Evolutionary conservation across 2,888 invertebrate genomes (phyloP).

Genomic region (Darwinula stevensoni): DNA sequence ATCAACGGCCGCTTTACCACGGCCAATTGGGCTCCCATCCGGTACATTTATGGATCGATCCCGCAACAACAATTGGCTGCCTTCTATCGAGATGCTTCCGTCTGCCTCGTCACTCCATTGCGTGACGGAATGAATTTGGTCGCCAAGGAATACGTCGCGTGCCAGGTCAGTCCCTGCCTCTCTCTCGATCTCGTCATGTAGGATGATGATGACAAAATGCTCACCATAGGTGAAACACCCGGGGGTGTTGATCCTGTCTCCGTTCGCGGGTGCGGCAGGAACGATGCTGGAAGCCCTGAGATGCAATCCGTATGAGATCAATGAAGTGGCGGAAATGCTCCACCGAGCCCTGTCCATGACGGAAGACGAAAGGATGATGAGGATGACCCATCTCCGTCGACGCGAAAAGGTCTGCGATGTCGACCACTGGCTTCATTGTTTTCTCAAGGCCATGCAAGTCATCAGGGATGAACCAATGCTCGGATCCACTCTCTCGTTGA

Average conservation of each 20-base stretch:
- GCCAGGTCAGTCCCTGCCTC: too few species aligned
- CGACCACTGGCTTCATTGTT: slow-evolving; percentile 15
- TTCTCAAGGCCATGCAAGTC: not conserved
- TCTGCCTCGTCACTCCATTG: slow-evolving; percentile 18
- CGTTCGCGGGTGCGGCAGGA: slow-evolving; percentile 17
- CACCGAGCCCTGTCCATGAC: slow-evolving; percentile 19
- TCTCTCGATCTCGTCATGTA: too few species aligned
- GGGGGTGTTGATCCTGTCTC: slow-evolving; percentile 18
- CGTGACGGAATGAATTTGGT: slow-evolving; percentile 21
- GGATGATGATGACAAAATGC: too few species aligned
- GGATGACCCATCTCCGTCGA: slow-evolving; percentile 17
- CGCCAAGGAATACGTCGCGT: slow-evolving; percentile 19
- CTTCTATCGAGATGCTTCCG: slow-evolving; percentile 17
- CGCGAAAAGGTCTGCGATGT: slow-evolving; percentile 17
- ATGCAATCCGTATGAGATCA: slow-evolving; percentile 18
- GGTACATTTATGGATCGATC: slow-evolving; percentile 6
- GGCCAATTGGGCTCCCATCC: slow-evolving; percentile 8
- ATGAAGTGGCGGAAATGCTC: slow-evolving; percentile 17
- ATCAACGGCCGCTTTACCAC: slow-evolving; percentile 9
- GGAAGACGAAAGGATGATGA: slow-evolving; percentile 16
- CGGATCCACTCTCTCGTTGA: not conserved
- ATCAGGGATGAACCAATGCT: not conserved
- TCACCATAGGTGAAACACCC: slow-evolving; percentile 13
- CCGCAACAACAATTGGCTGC: slow-evolving; percentile 17
- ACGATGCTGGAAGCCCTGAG: slow-evolving; percentile 19